phyloP scores from a whole-genome alignment of 2,797 vertebrate species.

The Alectoris magna region DNA sequence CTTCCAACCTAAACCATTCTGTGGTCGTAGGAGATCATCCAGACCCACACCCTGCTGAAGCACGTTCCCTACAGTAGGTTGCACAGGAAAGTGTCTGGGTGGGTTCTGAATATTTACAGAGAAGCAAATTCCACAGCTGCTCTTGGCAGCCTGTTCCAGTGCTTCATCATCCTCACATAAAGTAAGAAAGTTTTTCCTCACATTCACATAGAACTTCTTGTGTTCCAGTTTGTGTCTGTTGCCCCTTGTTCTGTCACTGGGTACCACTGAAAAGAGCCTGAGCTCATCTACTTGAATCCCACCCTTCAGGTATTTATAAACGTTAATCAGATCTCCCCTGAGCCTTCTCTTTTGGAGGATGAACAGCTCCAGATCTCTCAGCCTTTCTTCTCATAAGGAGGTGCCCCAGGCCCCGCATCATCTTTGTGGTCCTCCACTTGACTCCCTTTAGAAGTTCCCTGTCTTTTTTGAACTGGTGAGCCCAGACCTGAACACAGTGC shows the following conservation, averaged over 20 bases:
- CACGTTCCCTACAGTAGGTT: not conserved
- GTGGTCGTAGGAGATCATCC: not conserved
- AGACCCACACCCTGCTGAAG: not conserved
- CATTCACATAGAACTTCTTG: not conserved
- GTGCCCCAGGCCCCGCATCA: not conserved
- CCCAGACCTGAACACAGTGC: not conserved
- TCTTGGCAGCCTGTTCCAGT: not conserved
- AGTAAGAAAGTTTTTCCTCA: not conserved
- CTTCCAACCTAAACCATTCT: too few relatives aligned
- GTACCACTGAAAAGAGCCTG: not conserved
- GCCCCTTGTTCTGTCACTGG: not conserved
- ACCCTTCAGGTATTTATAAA: not conserved
- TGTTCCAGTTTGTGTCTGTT: not conserved
- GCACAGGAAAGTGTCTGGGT: not conserved
- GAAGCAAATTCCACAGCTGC: not conserved
- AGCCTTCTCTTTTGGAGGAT: not conserved
- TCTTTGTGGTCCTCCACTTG: not conserved
- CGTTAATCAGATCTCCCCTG: not conserved
- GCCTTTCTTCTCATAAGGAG: not conserved
- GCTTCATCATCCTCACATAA: not conserved
- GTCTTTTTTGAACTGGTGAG: not conserved
- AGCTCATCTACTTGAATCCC: too few relatives aligned
- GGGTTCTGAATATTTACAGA: not conserved
- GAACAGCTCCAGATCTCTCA: not conserved
- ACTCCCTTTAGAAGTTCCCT: not conserved